Evolutionary conservation across 2,113 vertebrate species (phyloP).

Genomic region (Delphinapterus leucas): DNA sequence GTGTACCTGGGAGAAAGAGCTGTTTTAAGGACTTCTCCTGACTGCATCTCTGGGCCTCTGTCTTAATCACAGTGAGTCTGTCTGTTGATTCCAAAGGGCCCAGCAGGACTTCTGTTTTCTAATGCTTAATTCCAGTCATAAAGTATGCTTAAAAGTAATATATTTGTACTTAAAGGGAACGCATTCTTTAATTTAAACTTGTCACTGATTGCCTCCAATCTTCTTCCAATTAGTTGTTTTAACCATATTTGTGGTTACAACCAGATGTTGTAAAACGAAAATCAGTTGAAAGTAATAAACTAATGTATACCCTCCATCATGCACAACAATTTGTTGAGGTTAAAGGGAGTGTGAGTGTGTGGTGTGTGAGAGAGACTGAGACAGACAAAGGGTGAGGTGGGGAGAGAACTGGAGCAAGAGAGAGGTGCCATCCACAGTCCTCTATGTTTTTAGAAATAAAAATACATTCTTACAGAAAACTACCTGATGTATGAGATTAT

Average conservation of each 20-base stretch:
- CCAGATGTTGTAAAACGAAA: background rate
- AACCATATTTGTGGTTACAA: background rate
- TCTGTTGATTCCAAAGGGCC: background rate
- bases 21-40: background rate
- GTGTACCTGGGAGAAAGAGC: background rate
- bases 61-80: background rate
- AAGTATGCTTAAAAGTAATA: background rate
- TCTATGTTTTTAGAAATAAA: background rate
- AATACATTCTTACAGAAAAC: background rate
- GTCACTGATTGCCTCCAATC: background rate
- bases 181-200: slow-evolving; percentile 39
- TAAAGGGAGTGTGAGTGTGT: background rate
- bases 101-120: background rate
- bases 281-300: background rate
- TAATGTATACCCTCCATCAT: background rate
- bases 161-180: background rate
- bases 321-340: background rate
- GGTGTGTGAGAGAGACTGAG: background rate
- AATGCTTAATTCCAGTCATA: background rate
- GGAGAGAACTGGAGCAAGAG: background rate
- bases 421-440: background rate
- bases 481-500: background rate
- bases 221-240: slow-evolving; percentile 1
- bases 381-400: background rate
- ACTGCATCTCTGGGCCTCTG: background rate